Percentiles rank a stretch among this genome's conserved stretches.
phyloP scores from a whole-genome alignment of 2,113 vertebrate genomes.

The Aptenodytes patagonicus region DNA sequence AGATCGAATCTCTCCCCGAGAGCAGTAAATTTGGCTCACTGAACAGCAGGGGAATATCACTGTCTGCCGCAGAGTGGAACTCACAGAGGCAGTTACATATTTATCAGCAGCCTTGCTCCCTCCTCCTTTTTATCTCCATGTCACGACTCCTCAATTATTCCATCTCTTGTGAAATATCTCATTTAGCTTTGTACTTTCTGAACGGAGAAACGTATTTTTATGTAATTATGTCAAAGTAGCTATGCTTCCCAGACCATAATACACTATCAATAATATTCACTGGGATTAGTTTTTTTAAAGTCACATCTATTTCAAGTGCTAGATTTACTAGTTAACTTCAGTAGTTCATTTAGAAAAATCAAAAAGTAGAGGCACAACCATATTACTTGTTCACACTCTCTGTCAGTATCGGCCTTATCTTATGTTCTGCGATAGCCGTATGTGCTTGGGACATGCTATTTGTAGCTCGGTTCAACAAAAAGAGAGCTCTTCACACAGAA shows the following conservation, averaged over 20 bases:
- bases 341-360: background rate
- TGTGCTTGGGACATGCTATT: background rate
- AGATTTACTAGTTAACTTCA: background rate
- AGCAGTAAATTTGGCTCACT: background rate
- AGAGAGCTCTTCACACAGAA: background rate
- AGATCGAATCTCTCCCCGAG: background rate
- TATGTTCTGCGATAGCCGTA: background rate
- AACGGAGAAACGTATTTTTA: background rate
- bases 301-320: background rate
- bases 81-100: background rate
- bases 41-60: background rate
- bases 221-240: background rate
- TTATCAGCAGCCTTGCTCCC: background rate
- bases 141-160: background rate
- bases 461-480: background rate
- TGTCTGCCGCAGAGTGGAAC: background rate
- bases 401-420: background rate
- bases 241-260: background rate
- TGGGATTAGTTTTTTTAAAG: background rate
- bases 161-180: background rate
- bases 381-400: background rate
- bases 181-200: background rate
- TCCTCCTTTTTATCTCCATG: background rate
- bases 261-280: background rate
- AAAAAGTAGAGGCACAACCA: background rate